Base-by-base conservation (phyloP, 2,888 invertebrate species). In the Cephus runcator region DNA sequence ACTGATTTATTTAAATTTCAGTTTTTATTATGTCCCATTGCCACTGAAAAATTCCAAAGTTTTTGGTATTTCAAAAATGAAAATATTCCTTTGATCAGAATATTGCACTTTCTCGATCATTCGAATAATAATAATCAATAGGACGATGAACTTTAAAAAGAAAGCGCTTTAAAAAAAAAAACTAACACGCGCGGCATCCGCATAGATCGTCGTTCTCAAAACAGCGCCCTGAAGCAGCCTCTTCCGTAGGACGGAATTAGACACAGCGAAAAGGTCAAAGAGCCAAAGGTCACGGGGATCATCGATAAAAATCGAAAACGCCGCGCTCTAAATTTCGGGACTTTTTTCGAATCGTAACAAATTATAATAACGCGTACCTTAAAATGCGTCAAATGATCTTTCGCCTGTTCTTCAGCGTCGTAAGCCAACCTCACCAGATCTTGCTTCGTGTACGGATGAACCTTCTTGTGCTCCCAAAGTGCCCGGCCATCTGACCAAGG, bases 351-450 rank as follows among this genome's bases (percentile, higher is more conserved):
- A 40, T 40, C 56, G 1, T 23, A 56, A 9, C 23, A 9, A 56
- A 9, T 6, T 23, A 15, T 2, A 56, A 23, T 23, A 40, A 15
- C 56, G 23, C 75, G 74, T 91, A 91, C 92, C 90, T 93, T 93
- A 85, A 94, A 94, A 84, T 93, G 92, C 79, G 93, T 93, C 68
- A 95, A 92, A 91, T 95, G 94, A 83, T 94, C 93, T 92, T 94
- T 95, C 73, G 96, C 96, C 90, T 94, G 94, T 81, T 94, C 94
- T 81, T 96, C 94, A 73, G 95, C 94, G 88, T 95, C 94, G 83
- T 93, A 93, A 73, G 96, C 94, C 88, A 95, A 93, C 87, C 93
- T 93, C 35, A 94, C 91, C 76, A 96, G 92, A 88, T 96, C 96
- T 86, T 94, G 93, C 82, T 94, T 93, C 68, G 95, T 94, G 88